Base-by-base conservation (phyloP, 2,888 invertebrate genomes). In the Petrolisthes cinctipes region DNA sequence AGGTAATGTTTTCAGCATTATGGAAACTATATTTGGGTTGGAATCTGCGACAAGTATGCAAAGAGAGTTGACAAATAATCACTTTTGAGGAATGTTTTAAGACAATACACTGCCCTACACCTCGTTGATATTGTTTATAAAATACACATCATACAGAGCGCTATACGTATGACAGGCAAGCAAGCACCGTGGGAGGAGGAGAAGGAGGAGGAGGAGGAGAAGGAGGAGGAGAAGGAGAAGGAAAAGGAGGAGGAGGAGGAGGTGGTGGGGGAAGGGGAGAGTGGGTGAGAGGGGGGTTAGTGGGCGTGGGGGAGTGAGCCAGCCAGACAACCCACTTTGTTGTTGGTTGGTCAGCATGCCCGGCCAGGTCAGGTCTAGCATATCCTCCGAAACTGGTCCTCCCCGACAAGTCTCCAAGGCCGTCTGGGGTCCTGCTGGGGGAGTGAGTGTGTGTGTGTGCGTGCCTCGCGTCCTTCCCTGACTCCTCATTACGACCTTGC, bases 391-490 rank as follows among this genome's bases (percentile, higher is more conserved):
- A 84, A 84, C 83, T 78, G 83, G 83, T 84, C 83, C 73, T 73
- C 76, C 17, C 75, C 76, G 76, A 84, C 83, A 78, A 76, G 83
- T 84, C 76, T 57, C 73, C 83, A 84, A 84, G 83, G 83, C 76
- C 83, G 83, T 53, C 83, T 37, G 66, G 83, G 37, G 78, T 57
- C 76, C 51, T 71, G 56, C 61, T 76, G 83, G 61, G n/a, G 83
- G 54, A 56, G 83, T 54, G 82, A 6, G 73, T n/a, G 20, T 20
- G 75, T 71, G 51, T 11, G 23, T 73, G 61, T 61, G 9, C 3
- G 61, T 61, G 57, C 57, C 80, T 57, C 57, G n/a, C 83, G 61
- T 84, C 83, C 83, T 84, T 84, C 78, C 78, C 57, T 57, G 61
- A 61, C 76, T 71, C 56, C 83, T 84, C 83, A 83, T 83, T 83